These are phyloP conservation scores for Tetanocera ferruginea DNA, from an alignment of 2,888 invertebrate species.

Conservation along the genomic window DNA sequence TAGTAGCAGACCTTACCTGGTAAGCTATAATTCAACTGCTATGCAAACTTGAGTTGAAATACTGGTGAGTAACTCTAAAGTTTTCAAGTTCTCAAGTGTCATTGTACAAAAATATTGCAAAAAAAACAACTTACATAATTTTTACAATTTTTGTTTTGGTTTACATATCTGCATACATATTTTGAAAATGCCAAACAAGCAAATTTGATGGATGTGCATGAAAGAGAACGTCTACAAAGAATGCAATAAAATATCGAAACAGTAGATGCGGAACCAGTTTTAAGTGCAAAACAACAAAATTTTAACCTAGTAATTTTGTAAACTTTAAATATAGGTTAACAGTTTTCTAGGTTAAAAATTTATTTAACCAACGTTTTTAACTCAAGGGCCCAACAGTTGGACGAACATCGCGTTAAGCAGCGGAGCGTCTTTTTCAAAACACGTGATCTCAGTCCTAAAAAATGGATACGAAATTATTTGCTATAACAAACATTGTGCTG, in stretches of 20 bases:
- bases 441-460: background rate
- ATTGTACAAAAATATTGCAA: no score
- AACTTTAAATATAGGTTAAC: background rate
- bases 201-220: background rate
- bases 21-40: no score
- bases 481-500: background rate
- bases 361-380: conserved; percentile 2
- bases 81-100: no score
- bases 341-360: conserved; percentile 14
- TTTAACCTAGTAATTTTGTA: background rate
- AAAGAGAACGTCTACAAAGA: background rate
- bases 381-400: conserved; percentile 10
- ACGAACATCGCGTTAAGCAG: background rate
- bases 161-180: no score
- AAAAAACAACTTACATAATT: no score
- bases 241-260: background rate
- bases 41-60: no score
- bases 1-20: no score
- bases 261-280: background rate
- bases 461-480: conserved; percentile 3
- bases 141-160: no score
- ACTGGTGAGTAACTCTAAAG: no score
- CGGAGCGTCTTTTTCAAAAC: background rate
- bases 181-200: background rate
- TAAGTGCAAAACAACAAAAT: background rate